phyloP scores from a whole-genome alignment of 64 coral and sea anemone genomes.

The Stichodactyla mertensii region DNA sequence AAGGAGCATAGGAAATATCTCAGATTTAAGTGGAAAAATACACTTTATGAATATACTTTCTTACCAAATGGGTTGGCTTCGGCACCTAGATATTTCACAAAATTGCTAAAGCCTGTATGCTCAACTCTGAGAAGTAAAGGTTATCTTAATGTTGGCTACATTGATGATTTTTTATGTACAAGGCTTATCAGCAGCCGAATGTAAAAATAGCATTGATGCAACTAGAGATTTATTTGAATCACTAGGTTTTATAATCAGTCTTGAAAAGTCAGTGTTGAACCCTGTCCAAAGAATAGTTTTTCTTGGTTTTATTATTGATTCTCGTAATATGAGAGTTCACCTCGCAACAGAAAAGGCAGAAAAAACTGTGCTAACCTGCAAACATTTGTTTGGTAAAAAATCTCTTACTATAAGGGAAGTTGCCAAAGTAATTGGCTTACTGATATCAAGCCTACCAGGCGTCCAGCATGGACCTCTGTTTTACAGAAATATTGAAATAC shows the following conservation, averaged over 20 bases:
- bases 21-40: constrained; percentile 4
- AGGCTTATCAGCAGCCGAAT: background rate
- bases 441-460: constrained; percentile 43
- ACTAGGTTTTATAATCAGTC: constrained; percentile 5
- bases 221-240: background rate
- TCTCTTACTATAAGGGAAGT: background rate
- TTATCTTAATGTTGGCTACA: constrained; percentile 18
- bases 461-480: constrained; percentile 47
- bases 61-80: constrained; percentile 24
- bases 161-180: constrained; percentile 32
- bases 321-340: constrained; percentile 8
- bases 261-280: constrained; percentile 34
- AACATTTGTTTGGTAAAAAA: background rate
- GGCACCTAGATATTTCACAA: constrained; percentile 24
- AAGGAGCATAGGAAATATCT: constrained; percentile 17
- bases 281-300: constrained; percentile 22
- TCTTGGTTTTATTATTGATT: constrained; percentile 23
- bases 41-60: constrained; percentile 7
- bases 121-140: background rate
- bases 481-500: constrained; percentile 57
- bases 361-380: constrained; percentile 7
- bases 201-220: background rate
- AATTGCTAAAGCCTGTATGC: constrained; percentile 17
- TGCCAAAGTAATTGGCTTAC: constrained; percentile 36
- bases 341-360: constrained; percentile 12